These are phyloP conservation scores for Diglossa brunneiventris DNA, from an alignment of 2,113 vertebrate species.

Conservation along the genomic window DNA sequence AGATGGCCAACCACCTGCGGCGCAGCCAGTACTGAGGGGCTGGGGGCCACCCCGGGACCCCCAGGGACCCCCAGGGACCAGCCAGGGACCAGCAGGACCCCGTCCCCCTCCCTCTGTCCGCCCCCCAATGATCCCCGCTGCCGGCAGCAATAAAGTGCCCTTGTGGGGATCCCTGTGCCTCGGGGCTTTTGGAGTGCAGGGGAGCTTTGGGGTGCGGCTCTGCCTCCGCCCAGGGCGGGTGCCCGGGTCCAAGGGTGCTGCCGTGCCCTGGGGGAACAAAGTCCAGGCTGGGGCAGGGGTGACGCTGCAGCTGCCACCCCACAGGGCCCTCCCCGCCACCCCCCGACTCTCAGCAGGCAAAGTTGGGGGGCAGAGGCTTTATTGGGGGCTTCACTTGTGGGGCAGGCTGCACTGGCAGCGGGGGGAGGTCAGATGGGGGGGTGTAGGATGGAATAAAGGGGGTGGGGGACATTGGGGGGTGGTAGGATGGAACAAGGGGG, in stretches of 20 bases:
- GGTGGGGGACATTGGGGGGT: too few species aligned
- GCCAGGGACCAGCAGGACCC: not conserved
- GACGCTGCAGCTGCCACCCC: not conserved
- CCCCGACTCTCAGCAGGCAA: not conserved
- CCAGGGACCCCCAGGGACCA: not conserved
- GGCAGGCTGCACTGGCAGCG: not conserved
- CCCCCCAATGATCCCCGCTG: not conserved
- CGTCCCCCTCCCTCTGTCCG: not conserved
- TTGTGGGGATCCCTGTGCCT: not conserved
- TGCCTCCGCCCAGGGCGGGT: not conserved
- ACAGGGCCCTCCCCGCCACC: fast-evolving
- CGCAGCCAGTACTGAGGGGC: not conserved
- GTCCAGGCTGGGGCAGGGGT: not conserved
- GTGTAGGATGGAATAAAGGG: not conserved
- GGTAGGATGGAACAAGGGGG: not conserved
- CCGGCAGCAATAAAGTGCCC: constrained; percentile 6
- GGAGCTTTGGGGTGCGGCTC: not conserved
- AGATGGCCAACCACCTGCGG: constrained; percentile 21
- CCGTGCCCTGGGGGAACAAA: not conserved
- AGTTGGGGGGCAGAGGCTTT: not conserved
- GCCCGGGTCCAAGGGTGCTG: not conserved
- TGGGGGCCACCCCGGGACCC: not conserved
- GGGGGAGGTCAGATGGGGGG: too few species aligned
- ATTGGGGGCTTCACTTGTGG: not conserved
- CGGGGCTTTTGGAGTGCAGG: not conserved